A percentile compares a stretch with the other conserved stretches of the same genome.
These are phyloP conservation scores for Mastomys coucha DNA, from an alignment of 2,113 vertebrate genomes.

Conservation along the genomic window DNA sequence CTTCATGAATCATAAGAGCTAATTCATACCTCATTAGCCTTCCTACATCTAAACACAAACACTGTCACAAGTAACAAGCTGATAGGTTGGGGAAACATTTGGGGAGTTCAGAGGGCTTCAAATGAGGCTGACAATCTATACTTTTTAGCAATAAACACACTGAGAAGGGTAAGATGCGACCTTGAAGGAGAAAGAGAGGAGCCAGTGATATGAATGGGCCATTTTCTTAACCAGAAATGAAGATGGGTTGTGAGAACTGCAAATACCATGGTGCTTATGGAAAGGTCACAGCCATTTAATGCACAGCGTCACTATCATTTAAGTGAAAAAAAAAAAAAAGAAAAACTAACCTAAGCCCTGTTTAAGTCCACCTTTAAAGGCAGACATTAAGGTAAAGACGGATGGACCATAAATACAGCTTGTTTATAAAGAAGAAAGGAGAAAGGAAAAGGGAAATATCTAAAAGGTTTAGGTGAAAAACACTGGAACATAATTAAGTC, in stretches of 20 bases:
- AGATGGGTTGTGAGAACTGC: background rate
- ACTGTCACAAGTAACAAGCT: constrained; percentile 29
- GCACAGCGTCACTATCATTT: background rate
- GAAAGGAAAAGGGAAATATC: background rate
- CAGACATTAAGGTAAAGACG: constrained; percentile 18
- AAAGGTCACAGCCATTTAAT: constrained; percentile 15
- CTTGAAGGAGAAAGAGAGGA: background rate
- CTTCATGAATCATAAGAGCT: constrained; percentile 36
- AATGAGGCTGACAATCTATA: constrained; percentile 16
- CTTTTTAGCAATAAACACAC: background rate
- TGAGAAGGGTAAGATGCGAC: background rate
- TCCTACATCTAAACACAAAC: constrained; percentile 25
- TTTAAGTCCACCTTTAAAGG: constrained; percentile 18
- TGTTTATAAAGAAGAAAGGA: constrained; percentile 18
- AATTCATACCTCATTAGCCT: constrained; percentile 35
- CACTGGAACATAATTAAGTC: background rate
- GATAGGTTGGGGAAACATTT: background rate
- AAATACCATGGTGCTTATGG: background rate
- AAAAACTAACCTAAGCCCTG: background rate
- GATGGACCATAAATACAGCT: constrained; percentile 14
- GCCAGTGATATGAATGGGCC: background rate
- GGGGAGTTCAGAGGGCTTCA: background rate
- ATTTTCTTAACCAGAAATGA: background rate
- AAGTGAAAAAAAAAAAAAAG: background rate
- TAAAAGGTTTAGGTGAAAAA: background rate